A percentile compares a stretch with the other conserved stretches of the same genome.
These are phyloP conservation scores for Orchestes rusci DNA, from an alignment of 2,888 invertebrate genomes.

Conservation along the genomic window DNA sequence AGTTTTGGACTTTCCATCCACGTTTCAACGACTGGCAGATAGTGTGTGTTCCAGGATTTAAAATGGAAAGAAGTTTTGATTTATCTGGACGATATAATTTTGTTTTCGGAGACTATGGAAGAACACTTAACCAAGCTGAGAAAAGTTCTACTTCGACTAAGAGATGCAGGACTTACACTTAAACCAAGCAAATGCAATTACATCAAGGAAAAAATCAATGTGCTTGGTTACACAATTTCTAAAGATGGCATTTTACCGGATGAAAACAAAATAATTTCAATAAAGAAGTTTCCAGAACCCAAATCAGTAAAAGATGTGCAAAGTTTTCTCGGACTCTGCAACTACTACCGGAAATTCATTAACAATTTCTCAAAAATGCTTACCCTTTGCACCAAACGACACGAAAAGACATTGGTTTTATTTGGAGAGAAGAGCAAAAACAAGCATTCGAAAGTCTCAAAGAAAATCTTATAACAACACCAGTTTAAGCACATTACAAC, in stretches of 20 bases:
- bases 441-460: background rate
- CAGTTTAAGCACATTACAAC: slow-evolving; percentile 1
- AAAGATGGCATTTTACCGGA: background rate
- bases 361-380: background rate
- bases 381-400: no score
- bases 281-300: background rate
- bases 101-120: background rate
- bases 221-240: background rate
- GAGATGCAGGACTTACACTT: background rate
- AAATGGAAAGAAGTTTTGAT: background rate
- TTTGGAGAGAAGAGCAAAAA: background rate
- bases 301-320: background rate
- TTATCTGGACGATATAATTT: background rate
- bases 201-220: background rate
- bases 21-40: background rate
- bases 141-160: background rate
- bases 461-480: slow-evolving; percentile 2
- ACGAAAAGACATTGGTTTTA: background rate
- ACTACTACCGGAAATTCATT: background rate
- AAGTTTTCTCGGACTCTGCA: background rate
- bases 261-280: background rate
- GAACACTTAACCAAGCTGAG: background rate
- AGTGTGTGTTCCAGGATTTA: background rate
- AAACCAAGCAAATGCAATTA: background rate
- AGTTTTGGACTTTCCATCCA: background rate